A percentile compares a stretch with the other conserved stretches of the same genome.
Conservation (phyloP, 2,888 invertebrate genomes). For the Callyntrura sp. region DNA sequence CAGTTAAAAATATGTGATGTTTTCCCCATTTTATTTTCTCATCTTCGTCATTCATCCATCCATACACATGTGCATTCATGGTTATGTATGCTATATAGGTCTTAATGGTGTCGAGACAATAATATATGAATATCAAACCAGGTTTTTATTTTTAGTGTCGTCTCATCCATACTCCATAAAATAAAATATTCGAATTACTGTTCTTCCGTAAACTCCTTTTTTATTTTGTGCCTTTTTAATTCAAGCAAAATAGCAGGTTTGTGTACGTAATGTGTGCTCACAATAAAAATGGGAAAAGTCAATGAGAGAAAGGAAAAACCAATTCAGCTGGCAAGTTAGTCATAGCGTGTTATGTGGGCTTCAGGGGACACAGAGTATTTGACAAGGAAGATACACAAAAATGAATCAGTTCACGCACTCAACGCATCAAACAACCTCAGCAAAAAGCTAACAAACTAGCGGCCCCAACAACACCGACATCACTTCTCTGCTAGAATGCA, state of each 20-base stretch:
- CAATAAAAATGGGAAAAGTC: conserved; percentile 6
- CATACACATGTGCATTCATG: not conserved
- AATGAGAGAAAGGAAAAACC: conserved; percentile 39
- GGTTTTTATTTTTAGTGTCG: conserved; percentile 53
- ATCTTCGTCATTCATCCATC: conserved; percentile 33
- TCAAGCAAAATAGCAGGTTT: conserved; percentile 9
- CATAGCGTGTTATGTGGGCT: conserved; percentile 51
- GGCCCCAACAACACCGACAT: conserved; percentile 17
- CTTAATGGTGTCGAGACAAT: not conserved
- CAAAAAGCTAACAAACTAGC: not conserved
- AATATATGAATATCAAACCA: not conserved
- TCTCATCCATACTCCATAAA: conserved; percentile 74
- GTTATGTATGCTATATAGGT: too few relatives aligned
- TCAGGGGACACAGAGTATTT: conserved; percentile 46
- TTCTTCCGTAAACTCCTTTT: conserved; percentile 67
- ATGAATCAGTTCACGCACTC: conserved; percentile 50
- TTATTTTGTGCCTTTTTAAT: conserved; percentile 19
- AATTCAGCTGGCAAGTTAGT: conserved; percentile 66
- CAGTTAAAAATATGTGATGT: conserved; percentile 73
- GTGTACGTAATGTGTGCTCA: not conserved
- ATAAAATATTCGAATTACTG: conserved; percentile 78
- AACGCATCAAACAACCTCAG: not conserved
- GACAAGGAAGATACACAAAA: conserved; percentile 46
- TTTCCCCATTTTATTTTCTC: conserved; percentile 52
- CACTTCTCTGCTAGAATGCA: not conserved